phyloP scores from a whole-genome alignment of 2,888 invertebrate species.

The Saturnia japonica region DNA sequence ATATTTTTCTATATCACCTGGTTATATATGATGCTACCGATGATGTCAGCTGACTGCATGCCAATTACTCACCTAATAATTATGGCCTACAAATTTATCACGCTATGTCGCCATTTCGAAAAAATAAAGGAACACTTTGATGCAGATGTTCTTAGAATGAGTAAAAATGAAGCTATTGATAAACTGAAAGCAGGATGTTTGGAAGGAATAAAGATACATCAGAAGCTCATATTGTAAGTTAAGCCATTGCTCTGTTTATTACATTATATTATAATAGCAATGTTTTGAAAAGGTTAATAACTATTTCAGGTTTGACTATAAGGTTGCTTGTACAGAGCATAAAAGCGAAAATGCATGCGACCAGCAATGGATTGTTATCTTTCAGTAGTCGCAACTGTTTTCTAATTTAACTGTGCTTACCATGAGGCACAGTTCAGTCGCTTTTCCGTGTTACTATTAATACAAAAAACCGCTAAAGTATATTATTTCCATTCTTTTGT shows the following conservation, averaged over 20 bases:
- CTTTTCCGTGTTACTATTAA: too few relatives aligned
- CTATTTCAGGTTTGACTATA: not conserved
- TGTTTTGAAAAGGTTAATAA: not conserved
- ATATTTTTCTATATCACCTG: conserved; percentile 68
- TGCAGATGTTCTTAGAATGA: conserved; percentile 38
- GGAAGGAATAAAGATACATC: conserved; percentile 66
- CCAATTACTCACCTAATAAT: conserved; percentile 66
- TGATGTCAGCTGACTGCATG: conserved; percentile 73
- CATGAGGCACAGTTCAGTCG: too few relatives aligned
- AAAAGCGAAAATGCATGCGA: too few relatives aligned
- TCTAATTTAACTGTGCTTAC: too few relatives aligned
- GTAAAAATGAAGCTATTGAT: conserved; percentile 45
- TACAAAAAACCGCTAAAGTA: too few relatives aligned
- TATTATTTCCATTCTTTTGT: too few relatives aligned
- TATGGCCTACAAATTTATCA: conserved; percentile 65
- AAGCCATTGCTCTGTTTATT: conserved; percentile 39
- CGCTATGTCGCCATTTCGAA: conserved; percentile 59
- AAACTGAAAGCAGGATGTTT: conserved; percentile 56
- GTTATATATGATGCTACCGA: conserved; percentile 74
- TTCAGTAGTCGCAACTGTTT: too few relatives aligned
- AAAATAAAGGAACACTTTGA: conserved; percentile 55
- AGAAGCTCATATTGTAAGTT: conserved; percentile 66
- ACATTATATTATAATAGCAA: not conserved
- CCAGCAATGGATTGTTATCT: too few relatives aligned
- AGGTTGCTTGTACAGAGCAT: too few relatives aligned